Evolutionary conservation across 2,113 vertebrate genomes (phyloP), one percentile per base, ranked within the genome.

Genomic region (Larimichthys polyactis): DNA sequence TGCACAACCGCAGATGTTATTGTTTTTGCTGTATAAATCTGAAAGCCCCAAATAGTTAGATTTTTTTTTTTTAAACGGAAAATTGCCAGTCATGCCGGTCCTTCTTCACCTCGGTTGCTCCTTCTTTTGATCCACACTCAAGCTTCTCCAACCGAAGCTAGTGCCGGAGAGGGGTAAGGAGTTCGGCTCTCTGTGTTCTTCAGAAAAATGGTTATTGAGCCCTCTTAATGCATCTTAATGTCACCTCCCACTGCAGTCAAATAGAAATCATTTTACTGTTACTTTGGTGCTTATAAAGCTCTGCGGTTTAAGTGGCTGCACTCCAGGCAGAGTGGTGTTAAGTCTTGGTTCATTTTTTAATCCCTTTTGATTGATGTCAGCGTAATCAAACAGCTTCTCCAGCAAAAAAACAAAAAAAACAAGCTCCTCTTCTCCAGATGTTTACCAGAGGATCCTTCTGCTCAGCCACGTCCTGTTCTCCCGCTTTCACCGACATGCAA

Each of bases 371-470:
- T 17, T 43, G 19, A 63, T 1, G 0, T 49, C 36, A 5, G n/a
- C 44, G 46, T 17, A 62, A 64, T 15, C 17, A 5, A 65, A 40
- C 52, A 67, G 49, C 15, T 51, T 40, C 12, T 20, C 62, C n/a
- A 44, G 11, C 62, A 24, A 55, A 49, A n/a, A n/a, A n/a, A n/a
- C n/a, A n/a, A n/a, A n/a, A n/a, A n/a, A 36, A 36, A 67, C 40
- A 51, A 72, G 24, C 52, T 57, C 65, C 40, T 49, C n/a, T 60
- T 48, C 4, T 79, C 64, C 16, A 73, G 51, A 64, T 64, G 14
- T 68, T 72, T 46, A n/a, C 22, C 27, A 72, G 20, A 68, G 5
- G 20, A 7, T 12, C 19, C 63, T 24, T 63, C 22, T 52, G 62
- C 55, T 74, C 63, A 29, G n/a, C 29, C 17, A 17, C 0, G 22